These are phyloP conservation scores for Struthidea cinerea DNA, from an alignment of 2,113 vertebrate species.

Conservation along the genomic window DNA sequence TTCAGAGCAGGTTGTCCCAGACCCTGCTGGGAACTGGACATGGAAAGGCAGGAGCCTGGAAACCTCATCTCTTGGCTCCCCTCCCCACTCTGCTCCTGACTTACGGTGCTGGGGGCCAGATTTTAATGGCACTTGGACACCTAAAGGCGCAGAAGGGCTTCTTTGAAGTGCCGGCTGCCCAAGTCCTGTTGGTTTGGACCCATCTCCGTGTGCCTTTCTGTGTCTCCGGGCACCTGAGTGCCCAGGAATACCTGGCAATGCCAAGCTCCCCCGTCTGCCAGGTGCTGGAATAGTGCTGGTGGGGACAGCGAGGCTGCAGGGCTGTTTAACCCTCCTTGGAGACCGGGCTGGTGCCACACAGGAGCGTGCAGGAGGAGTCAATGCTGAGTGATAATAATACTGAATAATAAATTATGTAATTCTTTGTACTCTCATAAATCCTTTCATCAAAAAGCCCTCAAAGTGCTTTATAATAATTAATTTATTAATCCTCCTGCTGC, in stretches of 20 bases:
- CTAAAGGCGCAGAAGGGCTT: background rate
- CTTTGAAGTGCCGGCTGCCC: background rate
- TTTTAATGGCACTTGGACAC: slow-evolving; percentile 27
- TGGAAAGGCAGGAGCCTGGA: background rate
- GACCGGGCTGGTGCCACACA: background rate
- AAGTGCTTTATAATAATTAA: background rate
- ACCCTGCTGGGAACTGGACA: background rate
- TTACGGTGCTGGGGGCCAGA: background rate
- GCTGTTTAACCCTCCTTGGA: background rate
- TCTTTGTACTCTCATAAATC: background rate
- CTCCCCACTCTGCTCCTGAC: background rate
- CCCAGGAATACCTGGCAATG: background rate
- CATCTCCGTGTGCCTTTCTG: background rate
- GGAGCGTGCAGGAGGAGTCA: background rate
- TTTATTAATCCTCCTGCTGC: background rate
- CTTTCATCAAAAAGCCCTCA: background rate
- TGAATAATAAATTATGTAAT: slow-evolving; percentile 22
- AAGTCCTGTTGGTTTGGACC: background rate
- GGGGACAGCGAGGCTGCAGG: background rate
- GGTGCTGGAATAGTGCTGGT: background rate
- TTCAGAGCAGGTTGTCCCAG: background rate
- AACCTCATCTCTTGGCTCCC: background rate
- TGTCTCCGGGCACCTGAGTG: background rate
- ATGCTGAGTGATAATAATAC: background rate
- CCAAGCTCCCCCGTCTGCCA: background rate